phyloP scores from a whole-genome alignment of 2,888 invertebrate genomes.

The Chrysotoxum bicinctum region DNA sequence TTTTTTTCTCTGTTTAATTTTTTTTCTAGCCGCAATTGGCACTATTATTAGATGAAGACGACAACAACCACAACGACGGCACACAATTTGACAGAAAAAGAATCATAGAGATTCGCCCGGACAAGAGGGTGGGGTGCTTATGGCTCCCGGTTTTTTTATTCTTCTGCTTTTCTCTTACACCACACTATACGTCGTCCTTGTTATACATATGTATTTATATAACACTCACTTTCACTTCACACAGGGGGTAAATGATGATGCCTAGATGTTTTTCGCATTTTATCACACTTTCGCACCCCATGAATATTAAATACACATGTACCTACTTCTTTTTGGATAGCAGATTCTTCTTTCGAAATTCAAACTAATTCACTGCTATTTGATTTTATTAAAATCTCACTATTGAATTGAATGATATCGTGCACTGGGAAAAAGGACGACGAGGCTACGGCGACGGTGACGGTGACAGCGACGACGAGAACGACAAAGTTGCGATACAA shows the following conservation, averaged over 20 bases:
- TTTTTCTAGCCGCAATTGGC: neutral
- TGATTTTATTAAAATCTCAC: neutral
- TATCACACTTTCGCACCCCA: constrained; percentile 55
- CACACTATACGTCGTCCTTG: constrained; percentile 54
- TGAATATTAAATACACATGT: constrained; percentile 22
- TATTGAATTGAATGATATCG: constrained; percentile 10
- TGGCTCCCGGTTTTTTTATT: constrained; percentile 43
- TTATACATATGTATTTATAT: constrained; percentile 67
- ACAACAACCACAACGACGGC: constrained; percentile 9
- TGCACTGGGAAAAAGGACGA: constrained; percentile 46
- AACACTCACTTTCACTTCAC: constrained; percentile 72
- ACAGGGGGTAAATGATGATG: constrained; percentile 52
- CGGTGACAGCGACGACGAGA: constrained; percentile 8
- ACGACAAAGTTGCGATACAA: constrained; percentile 45
- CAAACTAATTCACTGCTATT: neutral
- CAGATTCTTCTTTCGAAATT: neutral
- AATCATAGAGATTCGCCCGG: constrained; percentile 26
- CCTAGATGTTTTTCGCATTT: constrained; percentile 61
- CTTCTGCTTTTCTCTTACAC: constrained; percentile 30
- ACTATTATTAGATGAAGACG: constrained; percentile 18
- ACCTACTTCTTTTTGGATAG: constrained; percentile 20
- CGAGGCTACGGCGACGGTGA: constrained; percentile 19
- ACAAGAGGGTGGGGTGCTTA: constrained; percentile 31
- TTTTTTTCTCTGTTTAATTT: constrained; percentile 27
- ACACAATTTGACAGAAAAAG: constrained; percentile 16